These are phyloP conservation scores for Syrphus vitripennis DNA, from an alignment of 2,888 invertebrate genomes.

Conservation along the genomic window DNA sequence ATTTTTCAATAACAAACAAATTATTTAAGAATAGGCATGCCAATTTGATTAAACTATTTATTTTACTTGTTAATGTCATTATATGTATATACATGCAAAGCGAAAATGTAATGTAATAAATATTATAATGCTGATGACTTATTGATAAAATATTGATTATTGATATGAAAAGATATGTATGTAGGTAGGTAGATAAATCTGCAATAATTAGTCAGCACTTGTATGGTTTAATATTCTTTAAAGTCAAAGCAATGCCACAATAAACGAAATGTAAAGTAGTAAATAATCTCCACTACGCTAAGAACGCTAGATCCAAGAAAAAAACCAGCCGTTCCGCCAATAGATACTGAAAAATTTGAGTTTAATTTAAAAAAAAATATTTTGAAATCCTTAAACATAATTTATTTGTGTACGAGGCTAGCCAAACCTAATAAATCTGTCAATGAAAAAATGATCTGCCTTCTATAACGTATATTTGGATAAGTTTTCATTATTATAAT, in stretches of 20 bases:
- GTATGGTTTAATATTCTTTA: slow-evolving; percentile 62
- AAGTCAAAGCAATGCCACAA: slow-evolving; percentile 83
- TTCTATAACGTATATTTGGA: slow-evolving; percentile 76
- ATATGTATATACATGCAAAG: too few species aligned
- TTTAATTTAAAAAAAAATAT: too few species aligned
- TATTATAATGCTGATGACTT: too few species aligned
- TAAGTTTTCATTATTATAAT: slow-evolving; percentile 73
- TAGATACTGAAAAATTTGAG: slow-evolving; percentile 83
- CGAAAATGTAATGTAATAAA: too few species aligned
- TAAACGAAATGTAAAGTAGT: slow-evolving; percentile 86
- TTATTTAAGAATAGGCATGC: too few species aligned
- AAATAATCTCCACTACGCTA: slow-evolving; percentile 88
- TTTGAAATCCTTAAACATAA: background rate
- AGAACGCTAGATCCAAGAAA: slow-evolving; percentile 90
- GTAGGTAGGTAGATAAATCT: too few species aligned
- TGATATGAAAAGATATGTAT: too few species aligned
- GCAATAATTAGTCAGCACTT: too few species aligned
- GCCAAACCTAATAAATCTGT: slow-evolving; percentile 79
- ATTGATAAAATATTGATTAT: too few species aligned
- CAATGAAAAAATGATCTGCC: slow-evolving; percentile 79
- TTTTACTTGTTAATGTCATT: too few species aligned
- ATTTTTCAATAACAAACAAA: too few species aligned
- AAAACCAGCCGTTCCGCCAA: slow-evolving; percentile 90
- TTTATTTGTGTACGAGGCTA: background rate
- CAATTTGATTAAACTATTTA: too few species aligned